Conservation (phyloP, 2,113 vertebrate species). For the Centropus bengalensis region DNA sequence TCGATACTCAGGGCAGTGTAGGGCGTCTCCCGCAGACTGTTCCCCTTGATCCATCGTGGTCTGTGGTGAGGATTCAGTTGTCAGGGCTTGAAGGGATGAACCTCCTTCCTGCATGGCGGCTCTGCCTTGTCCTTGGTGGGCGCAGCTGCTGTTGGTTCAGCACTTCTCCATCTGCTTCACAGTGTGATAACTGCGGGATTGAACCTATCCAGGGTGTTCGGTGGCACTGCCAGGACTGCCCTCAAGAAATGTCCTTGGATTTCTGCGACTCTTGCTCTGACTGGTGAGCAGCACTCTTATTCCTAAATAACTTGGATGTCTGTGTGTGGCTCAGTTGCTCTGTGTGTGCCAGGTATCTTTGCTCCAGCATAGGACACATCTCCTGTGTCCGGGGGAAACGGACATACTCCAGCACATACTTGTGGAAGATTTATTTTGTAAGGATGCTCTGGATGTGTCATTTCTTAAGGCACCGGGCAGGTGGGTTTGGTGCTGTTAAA, state of each 20-base stretch:
- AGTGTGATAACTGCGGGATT: constrained; percentile 94
- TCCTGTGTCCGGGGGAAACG: background rate
- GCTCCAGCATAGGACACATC: background rate
- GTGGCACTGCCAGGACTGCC: constrained; percentile 98
- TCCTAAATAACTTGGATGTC: background rate
- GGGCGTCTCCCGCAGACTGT: background rate
- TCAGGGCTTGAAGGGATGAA: background rate
- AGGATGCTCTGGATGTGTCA: background rate
- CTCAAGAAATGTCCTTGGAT: constrained; percentile 90
- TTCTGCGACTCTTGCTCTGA: constrained; percentile 97
- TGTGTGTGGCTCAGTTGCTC: background rate
- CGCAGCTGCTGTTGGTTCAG: background rate
- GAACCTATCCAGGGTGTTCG: constrained; percentile 95
- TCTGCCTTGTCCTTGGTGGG: background rate
- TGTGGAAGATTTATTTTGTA: background rate
- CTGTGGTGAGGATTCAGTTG: background rate
- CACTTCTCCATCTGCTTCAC: constrained; percentile 21
- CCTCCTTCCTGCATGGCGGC: rapidly evolving
- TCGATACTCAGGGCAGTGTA: background rate
- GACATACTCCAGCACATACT: background rate
- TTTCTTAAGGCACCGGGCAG: background rate
- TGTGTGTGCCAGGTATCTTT: background rate
- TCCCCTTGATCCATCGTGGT: rapidly evolving
- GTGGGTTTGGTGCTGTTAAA: background rate
- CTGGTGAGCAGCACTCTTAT: constrained; percentile 82